Evolutionary conservation across 1,140 invertebrate species (phyloP).

Genomic region (Drosophila willistoni): DNA sequence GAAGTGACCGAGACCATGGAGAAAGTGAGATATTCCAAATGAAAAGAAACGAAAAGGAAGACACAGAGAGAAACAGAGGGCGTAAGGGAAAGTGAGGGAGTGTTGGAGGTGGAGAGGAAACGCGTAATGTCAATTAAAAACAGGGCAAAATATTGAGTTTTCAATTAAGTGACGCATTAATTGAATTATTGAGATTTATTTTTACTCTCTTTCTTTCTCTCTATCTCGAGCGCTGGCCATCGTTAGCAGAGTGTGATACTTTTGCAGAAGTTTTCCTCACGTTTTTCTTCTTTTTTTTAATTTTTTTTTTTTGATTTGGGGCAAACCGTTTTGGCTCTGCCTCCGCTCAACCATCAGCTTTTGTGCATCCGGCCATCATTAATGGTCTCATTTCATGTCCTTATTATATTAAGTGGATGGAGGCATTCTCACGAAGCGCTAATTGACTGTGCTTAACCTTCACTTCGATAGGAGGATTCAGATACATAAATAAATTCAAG

Average conservation of each 20-base stretch:
- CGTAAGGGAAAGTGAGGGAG: not conserved
- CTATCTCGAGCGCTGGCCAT: not conserved
- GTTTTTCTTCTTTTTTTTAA: slow-evolving; percentile 35
- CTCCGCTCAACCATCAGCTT: not conserved
- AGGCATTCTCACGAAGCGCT: slow-evolving; percentile 61
- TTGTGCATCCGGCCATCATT: slow-evolving; percentile 56
- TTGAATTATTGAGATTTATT: slow-evolving; percentile 79
- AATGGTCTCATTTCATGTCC: slow-evolving; percentile 76
- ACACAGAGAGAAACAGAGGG: not conserved
- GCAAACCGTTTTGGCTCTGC: slow-evolving; percentile 1
- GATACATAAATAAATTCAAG: not conserved
- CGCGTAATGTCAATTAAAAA: slow-evolving; percentile 70
- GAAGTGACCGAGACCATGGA: not conserved
- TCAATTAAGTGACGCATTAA: slow-evolving; percentile 78
- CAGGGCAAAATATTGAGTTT: slow-evolving; percentile 75
- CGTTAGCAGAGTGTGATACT: slow-evolving; percentile 5
- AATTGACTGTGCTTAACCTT: slow-evolving; percentile 73
- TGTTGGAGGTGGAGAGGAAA: slow-evolving; percentile 7
- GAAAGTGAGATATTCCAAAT: not conserved
- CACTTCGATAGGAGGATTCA: slow-evolving; percentile 7
- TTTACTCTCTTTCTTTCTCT: slow-evolving; percentile 17
- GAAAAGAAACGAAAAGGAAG: not conserved
- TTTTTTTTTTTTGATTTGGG: slow-evolving; percentile 5
- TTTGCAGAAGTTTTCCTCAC: slow-evolving; percentile 19
- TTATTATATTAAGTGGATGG: slow-evolving; percentile 70